Conservation (phyloP, 2,888 invertebrate genomes). For the Zonitis immaculata region DNA sequence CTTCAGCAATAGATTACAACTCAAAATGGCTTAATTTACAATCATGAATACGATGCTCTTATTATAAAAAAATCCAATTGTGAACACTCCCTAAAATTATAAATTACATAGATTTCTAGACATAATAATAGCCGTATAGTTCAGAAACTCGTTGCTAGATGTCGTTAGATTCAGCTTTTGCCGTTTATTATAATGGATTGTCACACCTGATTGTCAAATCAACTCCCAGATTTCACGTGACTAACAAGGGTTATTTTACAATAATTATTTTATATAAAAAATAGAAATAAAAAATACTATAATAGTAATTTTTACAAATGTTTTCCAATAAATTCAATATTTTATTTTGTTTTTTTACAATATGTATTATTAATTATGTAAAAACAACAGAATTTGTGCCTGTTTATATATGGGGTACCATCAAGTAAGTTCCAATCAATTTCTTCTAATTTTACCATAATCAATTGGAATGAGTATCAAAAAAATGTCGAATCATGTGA, state of each 20-base stretch:
- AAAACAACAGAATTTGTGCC: constrained; percentile 42
- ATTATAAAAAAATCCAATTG: no score
- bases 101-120: no score
- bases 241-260: not conserved
- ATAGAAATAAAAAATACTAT: constrained; percentile 2
- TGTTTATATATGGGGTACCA: constrained; percentile 44
- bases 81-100: no score
- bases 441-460: no score
- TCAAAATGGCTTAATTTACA: no score
- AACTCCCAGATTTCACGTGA: constrained; percentile 35
- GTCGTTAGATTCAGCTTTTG: not conserved
- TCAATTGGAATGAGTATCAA: no score
- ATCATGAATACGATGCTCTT: no score
- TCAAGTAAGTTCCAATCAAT: constrained; percentile 37
- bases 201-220: constrained; percentile 35
- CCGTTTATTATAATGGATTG: not conserved
- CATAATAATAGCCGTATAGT: no score
- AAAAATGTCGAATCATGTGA: no score
- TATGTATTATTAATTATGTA: constrained; percentile 18
- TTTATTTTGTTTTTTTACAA: constrained; percentile 13
- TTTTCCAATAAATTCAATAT: constrained; percentile 3
- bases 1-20: no score
- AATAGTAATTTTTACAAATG: constrained; percentile 1
- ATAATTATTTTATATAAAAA: not conserved
- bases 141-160: not conserved